Percentiles rank a stretch among this genome's conserved stretches.
Evolutionary conservation across 2,113 vertebrate genomes (phyloP).

Genomic region (Nannospalax galili): DNA sequence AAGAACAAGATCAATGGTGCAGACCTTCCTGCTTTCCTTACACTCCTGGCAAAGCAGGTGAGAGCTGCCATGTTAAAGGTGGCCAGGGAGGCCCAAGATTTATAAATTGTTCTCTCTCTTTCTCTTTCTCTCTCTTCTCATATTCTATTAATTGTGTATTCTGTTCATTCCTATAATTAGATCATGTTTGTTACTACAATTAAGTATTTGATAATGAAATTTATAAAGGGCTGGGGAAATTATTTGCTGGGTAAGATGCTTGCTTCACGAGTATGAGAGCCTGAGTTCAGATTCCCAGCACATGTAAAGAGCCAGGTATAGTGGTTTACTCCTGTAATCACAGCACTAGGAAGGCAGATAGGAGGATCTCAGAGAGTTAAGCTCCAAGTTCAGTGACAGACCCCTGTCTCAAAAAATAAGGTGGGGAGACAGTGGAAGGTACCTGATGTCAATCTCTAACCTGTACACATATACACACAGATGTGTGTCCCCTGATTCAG

Average conservation of each 20-base stretch:
- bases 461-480: neutral
- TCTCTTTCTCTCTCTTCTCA: neutral
- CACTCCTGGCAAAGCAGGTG: conserved; percentile 70
- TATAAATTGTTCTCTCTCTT: neutral
- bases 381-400: neutral
- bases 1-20: conserved; percentile 38
- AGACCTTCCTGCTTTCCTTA: conserved; percentile 62
- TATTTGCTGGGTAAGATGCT: neutral
- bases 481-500: too few relatives aligned
- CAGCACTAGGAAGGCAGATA: neutral
- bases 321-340: too few relatives aligned
- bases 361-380: neutral
- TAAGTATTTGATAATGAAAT: neutral
- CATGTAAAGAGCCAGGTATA: neutral
- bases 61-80: neutral
- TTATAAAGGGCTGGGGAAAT: too few relatives aligned
- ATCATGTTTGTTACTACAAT: neutral
- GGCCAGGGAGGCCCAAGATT: rapidly evolving
- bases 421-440: too few relatives aligned
- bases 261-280: neutral
- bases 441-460: neutral
- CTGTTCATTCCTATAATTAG: neutral
- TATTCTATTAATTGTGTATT: neutral
- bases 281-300: neutral
- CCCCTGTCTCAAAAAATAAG: neutral